These are phyloP conservation scores for Dolichoris vasculosae DNA, from an alignment of 1,140 invertebrate genomes.

Conservation along the genomic window DNA sequence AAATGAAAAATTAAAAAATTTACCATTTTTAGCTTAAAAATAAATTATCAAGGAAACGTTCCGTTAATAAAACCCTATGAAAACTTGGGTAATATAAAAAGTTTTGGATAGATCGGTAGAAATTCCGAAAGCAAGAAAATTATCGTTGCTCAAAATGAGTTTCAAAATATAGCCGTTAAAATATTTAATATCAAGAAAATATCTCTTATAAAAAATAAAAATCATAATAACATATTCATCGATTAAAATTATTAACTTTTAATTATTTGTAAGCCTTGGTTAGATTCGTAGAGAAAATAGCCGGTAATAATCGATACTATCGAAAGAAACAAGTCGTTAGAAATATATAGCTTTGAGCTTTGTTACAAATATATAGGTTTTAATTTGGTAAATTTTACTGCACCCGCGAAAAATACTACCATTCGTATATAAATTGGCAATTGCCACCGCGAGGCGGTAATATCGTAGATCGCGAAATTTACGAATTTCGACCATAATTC, in stretches of 20 bases:
- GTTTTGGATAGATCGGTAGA: background rate
- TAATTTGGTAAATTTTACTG: background rate
- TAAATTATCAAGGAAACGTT: background rate
- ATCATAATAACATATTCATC: background rate
- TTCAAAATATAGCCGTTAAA: background rate
- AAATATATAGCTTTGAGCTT: background rate
- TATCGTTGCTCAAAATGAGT: background rate
- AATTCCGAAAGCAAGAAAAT: background rate
- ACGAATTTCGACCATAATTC: background rate
- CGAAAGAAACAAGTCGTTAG: too few relatives aligned
- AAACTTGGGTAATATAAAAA: background rate
- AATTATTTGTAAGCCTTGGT: too few relatives aligned
- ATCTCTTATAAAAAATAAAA: background rate
- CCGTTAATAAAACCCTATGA: background rate
- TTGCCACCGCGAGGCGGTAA: background rate
- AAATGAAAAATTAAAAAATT: too few relatives aligned
- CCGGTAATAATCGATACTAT: too few relatives aligned
- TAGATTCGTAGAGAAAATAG: too few relatives aligned
- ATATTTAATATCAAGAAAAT: background rate
- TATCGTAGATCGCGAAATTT: background rate
- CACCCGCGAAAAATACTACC: background rate
- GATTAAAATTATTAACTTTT: background rate
- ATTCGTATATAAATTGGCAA: background rate
- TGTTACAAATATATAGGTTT: background rate
- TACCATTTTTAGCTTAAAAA: too few relatives aligned